phyloP scores from a whole-genome alignment of 2,113 vertebrate species.

The Xiphorhynchus elegans region DNA sequence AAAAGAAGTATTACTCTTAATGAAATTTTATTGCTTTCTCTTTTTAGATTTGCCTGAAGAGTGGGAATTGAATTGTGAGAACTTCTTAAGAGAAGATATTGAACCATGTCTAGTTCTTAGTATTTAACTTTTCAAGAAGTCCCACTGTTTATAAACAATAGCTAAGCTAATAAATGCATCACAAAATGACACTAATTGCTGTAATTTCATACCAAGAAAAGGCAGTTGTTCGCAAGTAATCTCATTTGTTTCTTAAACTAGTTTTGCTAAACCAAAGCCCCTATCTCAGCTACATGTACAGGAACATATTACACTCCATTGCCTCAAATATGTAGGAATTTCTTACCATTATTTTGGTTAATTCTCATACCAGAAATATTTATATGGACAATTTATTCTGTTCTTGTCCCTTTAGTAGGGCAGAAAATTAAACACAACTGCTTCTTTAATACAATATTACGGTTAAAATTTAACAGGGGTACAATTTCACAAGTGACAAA shows the following conservation, averaged over 20 bases:
- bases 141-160: background rate
- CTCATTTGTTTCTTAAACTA: background rate
- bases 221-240: background rate
- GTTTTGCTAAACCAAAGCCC: background rate
- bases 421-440: background rate
- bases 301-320: background rate
- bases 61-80: background rate
- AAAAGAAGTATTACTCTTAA: background rate
- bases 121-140: background rate
- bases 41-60: background rate
- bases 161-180: background rate
- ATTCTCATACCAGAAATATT: background rate
- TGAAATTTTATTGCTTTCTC: background rate
- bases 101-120: background rate
- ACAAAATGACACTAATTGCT: background rate
- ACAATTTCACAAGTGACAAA: background rate
- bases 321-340: background rate
- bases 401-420: conserved; percentile 5
- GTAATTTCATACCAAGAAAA: background rate
- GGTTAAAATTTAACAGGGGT: background rate
- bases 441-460: background rate
- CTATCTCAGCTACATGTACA: background rate
- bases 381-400: background rate
- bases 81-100: background rate
- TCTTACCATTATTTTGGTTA: background rate